phyloP scores from a whole-genome alignment of 2,888 invertebrate species.

The Hartigia nigra region DNA sequence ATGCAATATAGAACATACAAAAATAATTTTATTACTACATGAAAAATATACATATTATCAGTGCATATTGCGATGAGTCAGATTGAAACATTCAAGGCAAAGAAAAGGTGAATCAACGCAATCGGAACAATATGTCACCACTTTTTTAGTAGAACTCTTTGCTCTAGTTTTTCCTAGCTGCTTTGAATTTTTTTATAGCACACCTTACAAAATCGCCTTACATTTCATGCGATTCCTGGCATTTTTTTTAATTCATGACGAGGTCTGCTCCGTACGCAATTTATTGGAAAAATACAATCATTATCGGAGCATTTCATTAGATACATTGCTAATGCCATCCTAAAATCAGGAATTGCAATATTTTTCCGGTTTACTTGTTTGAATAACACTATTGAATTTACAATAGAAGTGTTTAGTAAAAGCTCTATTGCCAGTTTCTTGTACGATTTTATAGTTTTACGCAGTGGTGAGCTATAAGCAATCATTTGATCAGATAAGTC shows the following conservation, averaged over 20 bases:
- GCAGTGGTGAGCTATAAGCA: slow-evolving; percentile 24
- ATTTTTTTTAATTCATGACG: slow-evolving; percentile 23
- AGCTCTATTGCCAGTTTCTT: slow-evolving; percentile 27
- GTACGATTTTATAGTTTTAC: slow-evolving; percentile 29
- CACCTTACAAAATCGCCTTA: slow-evolving; percentile 17
- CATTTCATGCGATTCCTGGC: slow-evolving; percentile 13
- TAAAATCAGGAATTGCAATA: slow-evolving; percentile 22
- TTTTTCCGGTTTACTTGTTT: slow-evolving; percentile 22
- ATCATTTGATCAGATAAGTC: slow-evolving; percentile 27
- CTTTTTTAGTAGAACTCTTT: slow-evolving; percentile 6
- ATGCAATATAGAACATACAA: slow-evolving; percentile 14
- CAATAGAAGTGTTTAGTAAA: slow-evolving; percentile 21
- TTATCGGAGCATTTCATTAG: slow-evolving; percentile 17
- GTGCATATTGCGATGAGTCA: slow-evolving; percentile 14
- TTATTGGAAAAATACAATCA: slow-evolving; percentile 19
- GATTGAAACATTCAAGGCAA: slow-evolving; percentile 15
- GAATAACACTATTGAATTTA: slow-evolving; percentile 15
- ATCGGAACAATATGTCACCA: slow-evolving; percentile 10
- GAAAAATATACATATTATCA: slow-evolving; percentile 10
- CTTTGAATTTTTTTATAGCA: slow-evolving; percentile 21
- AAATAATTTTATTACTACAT: slow-evolving; percentile 21
- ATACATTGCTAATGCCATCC: slow-evolving; percentile 20
- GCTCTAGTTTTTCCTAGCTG: slow-evolving; percentile 17
- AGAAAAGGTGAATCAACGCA: slow-evolving; percentile 15
- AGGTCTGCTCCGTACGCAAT: slow-evolving; percentile 16